Evolutionary conservation across 2,888 invertebrate genomes (phyloP).

Genomic region (Ctenicera cuprea): DNA sequence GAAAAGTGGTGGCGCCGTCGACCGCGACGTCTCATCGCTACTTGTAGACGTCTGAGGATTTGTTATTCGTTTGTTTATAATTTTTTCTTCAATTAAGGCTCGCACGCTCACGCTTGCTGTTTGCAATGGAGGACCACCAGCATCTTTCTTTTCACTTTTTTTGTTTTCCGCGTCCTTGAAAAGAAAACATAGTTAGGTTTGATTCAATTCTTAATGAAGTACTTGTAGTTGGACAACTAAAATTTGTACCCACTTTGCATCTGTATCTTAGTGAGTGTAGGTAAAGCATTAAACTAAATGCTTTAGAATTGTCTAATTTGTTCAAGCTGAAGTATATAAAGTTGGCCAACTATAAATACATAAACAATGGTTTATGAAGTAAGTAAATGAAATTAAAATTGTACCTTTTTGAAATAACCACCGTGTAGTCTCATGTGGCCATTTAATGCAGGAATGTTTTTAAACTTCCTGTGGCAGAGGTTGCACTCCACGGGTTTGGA

Average conservation of each 20-base stretch:
- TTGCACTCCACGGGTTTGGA: slow-evolving; percentile 95
- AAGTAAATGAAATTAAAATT: slow-evolving; percentile 4
- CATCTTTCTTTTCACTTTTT: slow-evolving; percentile 90
- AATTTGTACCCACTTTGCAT: too few relatives aligned
- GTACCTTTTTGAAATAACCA: slow-evolving; percentile 95
- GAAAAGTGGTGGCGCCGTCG: slow-evolving; percentile 71
- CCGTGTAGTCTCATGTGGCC: slow-evolving; percentile 99
- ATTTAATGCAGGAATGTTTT: slow-evolving; percentile 97
- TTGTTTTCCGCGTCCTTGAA: slow-evolving; percentile 88
- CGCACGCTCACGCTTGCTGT: slow-evolving; percentile 94
- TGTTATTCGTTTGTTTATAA: slow-evolving; percentile 88
- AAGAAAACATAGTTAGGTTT: slow-evolving; percentile 14
- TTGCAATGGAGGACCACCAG: slow-evolving; percentile 88
- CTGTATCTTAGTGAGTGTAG: too few relatives aligned
- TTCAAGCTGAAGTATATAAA: too few relatives aligned
- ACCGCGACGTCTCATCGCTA: slow-evolving; percentile 59
- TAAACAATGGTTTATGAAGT: too few relatives aligned
- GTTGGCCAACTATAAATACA: too few relatives aligned
- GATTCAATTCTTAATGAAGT: background rate
- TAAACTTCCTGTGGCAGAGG: slow-evolving; percentile 96
- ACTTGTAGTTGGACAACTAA: too few relatives aligned
- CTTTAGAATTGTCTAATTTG: too few relatives aligned
- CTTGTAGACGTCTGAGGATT: slow-evolving; percentile 61
- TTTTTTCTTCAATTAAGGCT: slow-evolving; percentile 94
- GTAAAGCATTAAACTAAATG: too few relatives aligned